Percentiles rank a stretch among this genome's conserved stretches.
phyloP scores from a whole-genome alignment of 1,140 invertebrate species.

The Drosophila lacertosa region DNA sequence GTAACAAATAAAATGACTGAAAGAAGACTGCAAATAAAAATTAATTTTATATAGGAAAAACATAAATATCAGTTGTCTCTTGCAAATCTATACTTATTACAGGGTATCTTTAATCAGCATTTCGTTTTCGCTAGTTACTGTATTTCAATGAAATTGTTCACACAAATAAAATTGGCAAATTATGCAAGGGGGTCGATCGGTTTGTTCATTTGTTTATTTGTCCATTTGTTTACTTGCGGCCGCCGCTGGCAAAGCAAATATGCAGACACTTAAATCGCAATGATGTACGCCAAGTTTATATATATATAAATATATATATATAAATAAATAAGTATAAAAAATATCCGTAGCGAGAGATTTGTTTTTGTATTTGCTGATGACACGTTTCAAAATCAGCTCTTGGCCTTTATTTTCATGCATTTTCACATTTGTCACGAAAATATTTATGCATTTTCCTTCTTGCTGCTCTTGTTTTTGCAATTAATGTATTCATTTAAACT shows the following conservation, averaged over 20 bases:
- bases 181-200: slow-evolving; percentile 46
- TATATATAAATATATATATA: slow-evolving; percentile 18
- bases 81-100: neutral
- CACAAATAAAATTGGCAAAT: slow-evolving; percentile 60
- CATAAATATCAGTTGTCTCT: too few relatives aligned
- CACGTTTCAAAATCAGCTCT: slow-evolving; percentile 31
- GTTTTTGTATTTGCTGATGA: slow-evolving; percentile 45
- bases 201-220: slow-evolving; percentile 39
- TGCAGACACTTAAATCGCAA: slow-evolving; percentile 62
- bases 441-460: slow-evolving; percentile 30
- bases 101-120: slow-evolving; percentile 2
- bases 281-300: slow-evolving; percentile 47
- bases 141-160: slow-evolving; percentile 62
- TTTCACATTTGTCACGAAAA: slow-evolving; percentile 40
- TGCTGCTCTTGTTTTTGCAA: slow-evolving; percentile 38
- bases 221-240: slow-evolving; percentile 59
- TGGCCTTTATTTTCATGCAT: slow-evolving; percentile 30
- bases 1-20: neutral
- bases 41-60: too few relatives aligned
- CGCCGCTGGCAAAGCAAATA: slow-evolving; percentile 48
- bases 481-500: slow-evolving; percentile 66
- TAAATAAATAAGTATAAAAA: slow-evolving; percentile 1
- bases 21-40: too few relatives aligned
- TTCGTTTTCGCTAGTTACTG: neutral
- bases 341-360: slow-evolving; percentile 5